phyloP scores from a whole-genome alignment of 2,797 vertebrate species.

The Meriones psammophilus region DNA sequence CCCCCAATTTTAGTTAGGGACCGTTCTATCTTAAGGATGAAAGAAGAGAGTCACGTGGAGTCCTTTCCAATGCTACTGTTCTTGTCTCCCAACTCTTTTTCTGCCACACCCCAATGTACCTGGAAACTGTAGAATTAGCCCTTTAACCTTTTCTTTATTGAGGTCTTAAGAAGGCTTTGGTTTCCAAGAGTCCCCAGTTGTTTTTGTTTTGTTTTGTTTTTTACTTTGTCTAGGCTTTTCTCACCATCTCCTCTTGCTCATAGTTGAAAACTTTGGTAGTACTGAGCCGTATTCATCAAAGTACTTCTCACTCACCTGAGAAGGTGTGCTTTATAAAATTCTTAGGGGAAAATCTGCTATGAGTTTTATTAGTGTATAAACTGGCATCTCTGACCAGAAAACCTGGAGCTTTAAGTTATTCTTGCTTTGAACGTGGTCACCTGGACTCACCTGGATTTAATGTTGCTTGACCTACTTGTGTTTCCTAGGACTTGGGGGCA shows the following conservation, averaged over 20 bases:
- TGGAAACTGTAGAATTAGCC: constrained; percentile 49
- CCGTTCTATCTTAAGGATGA: constrained; percentile 21
- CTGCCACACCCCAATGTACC: not conserved
- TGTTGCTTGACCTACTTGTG: not conserved
- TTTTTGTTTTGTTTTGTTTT: not conserved
- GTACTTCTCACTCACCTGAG: not conserved
- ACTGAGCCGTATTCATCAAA: constrained; percentile 21
- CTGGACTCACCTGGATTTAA: not conserved
- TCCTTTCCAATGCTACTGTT: constrained; percentile 33
- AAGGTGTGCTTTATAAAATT: constrained; percentile 52
- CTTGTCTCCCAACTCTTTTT: not conserved
- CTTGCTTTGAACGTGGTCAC: constrained; percentile 42
- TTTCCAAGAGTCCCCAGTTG: not conserved
- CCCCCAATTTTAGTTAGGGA: constrained; percentile 36
- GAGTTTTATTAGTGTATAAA: constrained; percentile 51
- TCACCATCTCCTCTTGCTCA: constrained; percentile 20
- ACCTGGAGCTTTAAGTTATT: constrained; percentile 48
- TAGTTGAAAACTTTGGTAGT: not conserved
- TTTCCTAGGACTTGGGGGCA: constrained; percentile 16
- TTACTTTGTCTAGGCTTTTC: constrained; percentile 5
- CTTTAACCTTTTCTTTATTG: constrained; percentile 61
- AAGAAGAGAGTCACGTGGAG: not conserved
- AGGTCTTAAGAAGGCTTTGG: not conserved
- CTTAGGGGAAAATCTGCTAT: constrained; percentile 22
- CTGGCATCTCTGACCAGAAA: constrained; percentile 56